phyloP scores from a whole-genome alignment of 2,113 vertebrate genomes.

The Elephas maximus region DNA sequence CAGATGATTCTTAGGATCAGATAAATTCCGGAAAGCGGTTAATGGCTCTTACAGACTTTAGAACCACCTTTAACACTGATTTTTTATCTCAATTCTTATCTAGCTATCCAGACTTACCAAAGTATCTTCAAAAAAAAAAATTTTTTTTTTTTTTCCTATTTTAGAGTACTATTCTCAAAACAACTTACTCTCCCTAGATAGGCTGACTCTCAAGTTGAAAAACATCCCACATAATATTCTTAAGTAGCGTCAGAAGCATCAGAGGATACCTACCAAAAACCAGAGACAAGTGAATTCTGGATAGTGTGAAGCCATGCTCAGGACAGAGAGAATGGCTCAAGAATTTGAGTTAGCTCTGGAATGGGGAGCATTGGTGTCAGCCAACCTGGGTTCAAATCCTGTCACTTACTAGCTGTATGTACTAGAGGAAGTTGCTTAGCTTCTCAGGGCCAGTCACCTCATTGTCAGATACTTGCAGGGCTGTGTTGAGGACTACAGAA shows the following conservation, averaged over 20 bases:
- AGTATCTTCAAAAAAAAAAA: neutral
- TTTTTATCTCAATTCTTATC: neutral
- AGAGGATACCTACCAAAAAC: neutral
- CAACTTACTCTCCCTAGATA: neutral
- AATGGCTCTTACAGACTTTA: slow-evolving; percentile 12
- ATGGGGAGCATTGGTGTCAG: neutral
- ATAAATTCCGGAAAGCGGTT: neutral
- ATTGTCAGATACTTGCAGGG: neutral
- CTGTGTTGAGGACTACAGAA: neutral
- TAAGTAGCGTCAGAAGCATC: slow-evolving; percentile 35
- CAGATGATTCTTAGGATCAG: neutral
- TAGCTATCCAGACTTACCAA: slow-evolving; percentile 1
- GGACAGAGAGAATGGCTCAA: neutral
- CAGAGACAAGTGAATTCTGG: neutral
- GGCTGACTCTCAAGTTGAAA: slow-evolving; percentile 16
- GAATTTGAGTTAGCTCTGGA: neutral
- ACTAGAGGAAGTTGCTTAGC: neutral
- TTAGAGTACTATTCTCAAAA: slow-evolving; percentile 6
- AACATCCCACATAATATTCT: neutral
- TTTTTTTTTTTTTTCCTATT: neutral
- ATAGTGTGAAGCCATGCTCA: neutral
- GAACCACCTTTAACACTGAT: neutral
- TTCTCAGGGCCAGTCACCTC: neutral
- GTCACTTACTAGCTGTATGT: neutral
- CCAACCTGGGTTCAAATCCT: neutral